Base-by-base conservation (phyloP, 2,888 invertebrate genomes). In the Oxycera nigricornis region DNA sequence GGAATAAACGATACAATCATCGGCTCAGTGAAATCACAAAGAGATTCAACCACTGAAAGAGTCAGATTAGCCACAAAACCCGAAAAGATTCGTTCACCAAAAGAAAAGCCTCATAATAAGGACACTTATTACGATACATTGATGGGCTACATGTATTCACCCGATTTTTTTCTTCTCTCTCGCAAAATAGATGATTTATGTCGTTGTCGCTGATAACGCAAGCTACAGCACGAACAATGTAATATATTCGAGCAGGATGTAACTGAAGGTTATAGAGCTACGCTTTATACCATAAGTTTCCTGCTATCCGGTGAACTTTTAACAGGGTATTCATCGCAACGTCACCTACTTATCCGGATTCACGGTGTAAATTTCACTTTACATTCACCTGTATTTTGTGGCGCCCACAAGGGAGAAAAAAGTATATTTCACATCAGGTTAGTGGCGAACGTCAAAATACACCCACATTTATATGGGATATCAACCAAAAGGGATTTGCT, bases 181-280 rank as follows among this genome's bases (percentile, higher is more conserved):
- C 31, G 52, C 46, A 30, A 72, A 59, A 57, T 57, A 57, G 72
- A 72, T 72, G 72, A 72, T 72, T 72, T 72, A 72, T 72, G 59
- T 72, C 30, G 28, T 26, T 59, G n/a, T 6, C 59, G n/a, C n/a
- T 14, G 2, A 59, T 30, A 30, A 28, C 24, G 24, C 9, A 14
- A 59, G 2, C 59, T n/a, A 59, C 2, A 14, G 30, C 28, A 28
- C 9, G 28, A 28, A 14, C 7, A 59, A 22, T 17, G 9, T 11
- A 30, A 20, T 17, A 59, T n/a, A 30, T 30, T 2, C 30, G n/a
- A 17, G 14, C 30, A 59, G 59, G 59, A 59, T 59, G 30, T 59
- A 30, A 59, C 59, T 59, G 14, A 3, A 55, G 52, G 52, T 22
- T 55, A 55, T 55, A 55, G 24, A 24, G 11, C 24, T 9, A 46